Evolutionary conservation across 2,797 vertebrate genomes (phyloP).

Genomic region (Neosilurus mollespiculum): DNA sequence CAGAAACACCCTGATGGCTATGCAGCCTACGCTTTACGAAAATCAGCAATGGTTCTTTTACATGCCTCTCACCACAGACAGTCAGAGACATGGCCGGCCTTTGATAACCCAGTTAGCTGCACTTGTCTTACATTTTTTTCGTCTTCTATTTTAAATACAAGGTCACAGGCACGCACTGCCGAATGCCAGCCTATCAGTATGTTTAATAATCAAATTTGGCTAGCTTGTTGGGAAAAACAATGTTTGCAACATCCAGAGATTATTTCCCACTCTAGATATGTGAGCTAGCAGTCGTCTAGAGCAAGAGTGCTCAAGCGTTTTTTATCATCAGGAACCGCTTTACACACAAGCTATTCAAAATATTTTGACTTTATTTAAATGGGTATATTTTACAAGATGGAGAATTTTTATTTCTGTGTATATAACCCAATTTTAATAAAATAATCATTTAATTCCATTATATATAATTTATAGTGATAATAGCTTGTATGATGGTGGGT

Average conservation of each 20-base stretch:
- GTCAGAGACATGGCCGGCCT: too few relatives aligned
- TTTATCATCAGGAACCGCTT: background rate
- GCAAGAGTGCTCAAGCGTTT: background rate
- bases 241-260: constrained; percentile 2
- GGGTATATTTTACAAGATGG: background rate
- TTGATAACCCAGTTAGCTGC: too few relatives aligned
- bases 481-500: background rate
- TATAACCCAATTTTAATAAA: background rate
- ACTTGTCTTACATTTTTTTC: too few relatives aligned
- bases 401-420: background rate
- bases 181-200: constrained; percentile 2
- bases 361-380: background rate
- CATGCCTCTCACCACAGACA: too few relatives aligned
- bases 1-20: too few relatives aligned
- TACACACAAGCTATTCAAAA: background rate
- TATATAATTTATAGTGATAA: background rate
- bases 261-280: background rate
- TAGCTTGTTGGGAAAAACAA: constrained; percentile 9
- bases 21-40: too few relatives aligned
- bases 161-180: background rate
- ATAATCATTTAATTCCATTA: background rate
- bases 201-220: constrained; percentile 17
- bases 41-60: too few relatives aligned
- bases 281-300: background rate
- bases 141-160: constrained; percentile 19